A percentile compares a stretch with the other conserved stretches of the same genome.
Conservation (phyloP, 2,888 invertebrate genomes). For the Catocala fraxini region DNA sequence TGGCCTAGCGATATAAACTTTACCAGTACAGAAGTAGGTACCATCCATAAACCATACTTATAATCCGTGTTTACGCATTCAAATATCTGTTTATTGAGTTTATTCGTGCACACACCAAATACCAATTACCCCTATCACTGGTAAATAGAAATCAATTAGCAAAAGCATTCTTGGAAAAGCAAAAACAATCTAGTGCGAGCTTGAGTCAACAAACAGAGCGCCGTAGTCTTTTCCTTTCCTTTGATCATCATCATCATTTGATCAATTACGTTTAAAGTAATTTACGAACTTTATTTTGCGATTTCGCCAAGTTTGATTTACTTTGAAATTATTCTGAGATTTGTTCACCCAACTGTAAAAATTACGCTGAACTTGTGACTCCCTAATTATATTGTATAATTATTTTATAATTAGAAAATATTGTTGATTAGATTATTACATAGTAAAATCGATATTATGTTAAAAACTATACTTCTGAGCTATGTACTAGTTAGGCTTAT, state of each 20-base stretch:
- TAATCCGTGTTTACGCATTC: too few species aligned
- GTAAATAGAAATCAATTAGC: too few species aligned
- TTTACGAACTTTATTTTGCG: constrained; percentile 8
- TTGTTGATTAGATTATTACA: too few species aligned
- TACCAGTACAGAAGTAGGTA: too few species aligned
- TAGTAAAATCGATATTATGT: too few species aligned
- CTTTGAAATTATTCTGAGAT: constrained; percentile 12
- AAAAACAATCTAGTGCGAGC: background rate
- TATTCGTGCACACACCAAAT: too few species aligned
- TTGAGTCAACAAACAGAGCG: background rate
- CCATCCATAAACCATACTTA: too few species aligned
- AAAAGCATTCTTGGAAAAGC: background rate
- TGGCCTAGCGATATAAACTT: too few species aligned
- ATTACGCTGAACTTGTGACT: background rate
- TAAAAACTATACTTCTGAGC: too few species aligned
- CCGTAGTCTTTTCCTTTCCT: constrained; percentile 2
- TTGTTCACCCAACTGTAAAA: constrained; percentile 8
- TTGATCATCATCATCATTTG: constrained; percentile 12
- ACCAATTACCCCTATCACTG: too few species aligned
- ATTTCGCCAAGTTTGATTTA: constrained; percentile 8
- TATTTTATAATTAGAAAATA: background rate
- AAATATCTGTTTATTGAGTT: too few species aligned
- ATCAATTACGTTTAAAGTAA: constrained; percentile 13
- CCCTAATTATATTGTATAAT: constrained; percentile 4
- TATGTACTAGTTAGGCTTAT: too few species aligned